Evolutionary conservation across 2,888 invertebrate species (phyloP), one percentile per base, ranked within the genome.

Genomic region (Allolobophora icterica): DNA sequence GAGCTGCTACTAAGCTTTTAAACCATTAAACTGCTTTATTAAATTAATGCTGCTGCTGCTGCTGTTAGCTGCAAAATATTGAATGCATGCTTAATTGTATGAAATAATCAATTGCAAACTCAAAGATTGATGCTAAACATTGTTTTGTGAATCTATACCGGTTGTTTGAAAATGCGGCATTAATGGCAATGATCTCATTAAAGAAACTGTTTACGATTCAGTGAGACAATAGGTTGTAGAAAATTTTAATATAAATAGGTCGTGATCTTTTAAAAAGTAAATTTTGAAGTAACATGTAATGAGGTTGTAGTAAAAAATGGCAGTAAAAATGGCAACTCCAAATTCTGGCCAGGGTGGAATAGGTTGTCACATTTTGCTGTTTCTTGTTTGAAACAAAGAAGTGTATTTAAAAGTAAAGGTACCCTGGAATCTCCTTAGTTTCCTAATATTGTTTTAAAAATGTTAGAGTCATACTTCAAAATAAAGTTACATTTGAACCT

Each of bases 291-390:
- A 71, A 71, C 8, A n/a, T n/a, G 8, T 30, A 6, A 6, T n/a
- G n/a, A 71, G 71, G 71, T 71, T 71, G 71, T 71, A 71, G 71
- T n/a, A n/a, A 71, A n/a, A 71, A n/a, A 71, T 71, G 71, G 71
- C 11, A 30, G 71, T n/a, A n/a, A 8, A 8, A 52, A 24, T 52
- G n/a, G n/a, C 52, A 52, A n/a, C n/a, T 71, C 13, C 71, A 71
- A 30, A 71, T 71, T 30, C 4, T 71, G 71, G 6, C 71, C 8
- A n/a, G 24, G 11, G 71, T n/a, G 30, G 71, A 52, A n/a, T 71
- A n/a, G 30, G n/a, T 71, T 71, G 71, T 71, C 30, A 71, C 30
- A n/a, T 71, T 71, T 71, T 71, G 30, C 71, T 52, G 52, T 71
- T 71, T 71, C 8, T n/a, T 52, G 52, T 52, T 19, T 52, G 52